Base-by-base conservation (phyloP, 2,888 invertebrate species). In the Oscheius sp. region DNA sequence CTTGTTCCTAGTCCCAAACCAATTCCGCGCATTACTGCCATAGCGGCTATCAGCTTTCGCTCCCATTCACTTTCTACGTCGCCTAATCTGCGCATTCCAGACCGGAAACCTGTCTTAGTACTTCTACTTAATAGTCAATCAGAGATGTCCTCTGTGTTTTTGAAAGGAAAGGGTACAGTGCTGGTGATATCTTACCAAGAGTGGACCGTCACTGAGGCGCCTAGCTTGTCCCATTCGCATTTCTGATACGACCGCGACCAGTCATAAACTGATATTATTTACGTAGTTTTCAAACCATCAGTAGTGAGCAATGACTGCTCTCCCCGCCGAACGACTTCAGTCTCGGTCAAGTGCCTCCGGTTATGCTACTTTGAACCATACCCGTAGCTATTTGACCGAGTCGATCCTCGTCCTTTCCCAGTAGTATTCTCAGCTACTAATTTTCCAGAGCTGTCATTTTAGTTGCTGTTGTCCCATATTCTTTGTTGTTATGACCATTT, bases 321-420 rank as follows among this genome's bases (percentile, higher is more conserved):
- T 52, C n/a, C 52, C 27, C 35, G 9, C 52, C n/a, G 2, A n/a
- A 35, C 52, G 66, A 27, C 18, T 27, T 7, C 6, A 21, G 52
- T 25, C 66, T 29, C 66, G 52, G 52, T 52, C 49, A 49, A 66
- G 66, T 49, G 49, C 18, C 66, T 66, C 35, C 66, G 66, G 66
- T 66, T 66, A 66, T 66, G 66, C 21, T 69, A 9, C 12, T 21
- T 16, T 18, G 7, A 13, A 6, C 43, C 69, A 69, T 69, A 69
- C 69, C 69, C 69, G 69, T 69, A 69, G 69, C 69, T 56, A 56
- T 53, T 69, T 55, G 29, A 55, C 27, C 25, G 69, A 69, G 55
- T 69, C 69, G n/a, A n/a, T n/a, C n/a, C n/a, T n/a, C n/a, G n/a
- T 66, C 29, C 29, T 43, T 25, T 55, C 55, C 23, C n/a, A n/a